Percentiles rank a stretch among this genome's conserved stretches.
phyloP scores from a whole-genome alignment of 2,888 invertebrate species.

The Empis stercorea region DNA sequence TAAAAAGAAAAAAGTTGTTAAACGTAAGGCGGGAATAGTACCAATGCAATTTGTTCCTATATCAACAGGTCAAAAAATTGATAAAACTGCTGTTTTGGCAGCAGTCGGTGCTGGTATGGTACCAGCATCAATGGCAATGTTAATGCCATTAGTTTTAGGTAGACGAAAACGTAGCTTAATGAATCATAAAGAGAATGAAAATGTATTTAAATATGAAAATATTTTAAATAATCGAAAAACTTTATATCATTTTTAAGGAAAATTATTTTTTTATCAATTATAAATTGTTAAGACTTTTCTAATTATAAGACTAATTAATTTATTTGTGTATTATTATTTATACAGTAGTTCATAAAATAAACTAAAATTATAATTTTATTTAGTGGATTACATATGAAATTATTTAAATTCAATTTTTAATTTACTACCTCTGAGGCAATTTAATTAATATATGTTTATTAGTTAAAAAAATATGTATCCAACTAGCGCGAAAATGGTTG shows the following conservation, averaged over 20 bases:
- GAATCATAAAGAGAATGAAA: neutral
- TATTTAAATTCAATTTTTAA: no score
- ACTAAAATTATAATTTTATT: no score
- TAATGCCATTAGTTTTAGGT: slow-evolving; percentile 65
- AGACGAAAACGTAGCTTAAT: slow-evolving; percentile 21
- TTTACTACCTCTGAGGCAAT: no score
- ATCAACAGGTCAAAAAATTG: slow-evolving; percentile 6
- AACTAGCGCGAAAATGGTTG: no score
- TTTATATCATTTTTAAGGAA: neutral
- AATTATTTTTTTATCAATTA: no score
- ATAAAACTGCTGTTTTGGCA: slow-evolving; percentile 16
- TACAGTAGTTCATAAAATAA: no score
- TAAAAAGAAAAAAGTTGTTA: slow-evolving; percentile 19
- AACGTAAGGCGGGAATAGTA: neutral
- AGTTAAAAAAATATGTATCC: no score
- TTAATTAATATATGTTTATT: no score
- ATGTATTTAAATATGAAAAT: neutral
- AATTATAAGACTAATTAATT: no score
- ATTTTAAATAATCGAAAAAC: neutral
- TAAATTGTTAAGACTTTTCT: no score
- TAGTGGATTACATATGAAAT: no score
- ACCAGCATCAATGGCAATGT: slow-evolving; percentile 68
- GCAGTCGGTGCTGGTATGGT: slow-evolving; percentile 60
- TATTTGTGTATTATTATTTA: no score
- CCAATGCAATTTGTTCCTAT: slow-evolving; percentile 11